phyloP scores from a whole-genome alignment of 1,140 invertebrate genomes.

The Chelonus insularis region DNA sequence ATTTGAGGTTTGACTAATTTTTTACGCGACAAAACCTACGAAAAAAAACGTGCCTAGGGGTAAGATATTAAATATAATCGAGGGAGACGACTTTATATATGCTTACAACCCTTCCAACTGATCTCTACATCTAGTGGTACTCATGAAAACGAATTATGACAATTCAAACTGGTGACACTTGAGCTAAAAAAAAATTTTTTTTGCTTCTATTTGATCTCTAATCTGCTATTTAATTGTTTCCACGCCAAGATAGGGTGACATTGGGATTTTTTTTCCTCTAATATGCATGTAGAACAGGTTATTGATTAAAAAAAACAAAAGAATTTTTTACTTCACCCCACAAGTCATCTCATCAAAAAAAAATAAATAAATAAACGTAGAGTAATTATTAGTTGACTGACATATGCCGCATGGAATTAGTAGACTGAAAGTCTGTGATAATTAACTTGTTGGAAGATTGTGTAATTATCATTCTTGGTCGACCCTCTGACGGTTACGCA shows the following conservation, averaged over 20 bases:
- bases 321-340: too few species aligned
- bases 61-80: neutral
- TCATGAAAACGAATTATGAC: too few species aligned
- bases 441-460: slow-evolving; percentile 27
- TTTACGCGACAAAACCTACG: slow-evolving; percentile 39
- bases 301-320: slow-evolving; percentile 15
- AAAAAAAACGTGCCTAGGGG: slow-evolving; percentile 38
- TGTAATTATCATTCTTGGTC: slow-evolving; percentile 17
- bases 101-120: too few species aligned
- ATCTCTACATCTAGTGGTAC: too few species aligned
- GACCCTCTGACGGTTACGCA: slow-evolving; percentile 12
- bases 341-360: too few species aligned
- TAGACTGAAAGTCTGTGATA: slow-evolving; percentile 23
- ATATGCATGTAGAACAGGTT: slow-evolving; percentile 8
- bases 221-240: too few species aligned
- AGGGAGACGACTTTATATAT: neutral
- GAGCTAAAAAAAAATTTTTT: too few species aligned
- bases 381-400: slow-evolving; percentile 19
- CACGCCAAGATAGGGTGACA: too few species aligned
- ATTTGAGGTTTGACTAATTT: slow-evolving; percentile 53
- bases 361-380: slow-evolving; percentile 19
- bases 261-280: too few species aligned
- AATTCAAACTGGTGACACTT: too few species aligned
- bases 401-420: slow-evolving; percentile 22
- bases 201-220: too few species aligned